Percentiles rank a stretch among this genome's conserved stretches.
phyloP scores from a whole-genome alignment of 2,113 vertebrate species.

The Hydrolagus affinis region DNA sequence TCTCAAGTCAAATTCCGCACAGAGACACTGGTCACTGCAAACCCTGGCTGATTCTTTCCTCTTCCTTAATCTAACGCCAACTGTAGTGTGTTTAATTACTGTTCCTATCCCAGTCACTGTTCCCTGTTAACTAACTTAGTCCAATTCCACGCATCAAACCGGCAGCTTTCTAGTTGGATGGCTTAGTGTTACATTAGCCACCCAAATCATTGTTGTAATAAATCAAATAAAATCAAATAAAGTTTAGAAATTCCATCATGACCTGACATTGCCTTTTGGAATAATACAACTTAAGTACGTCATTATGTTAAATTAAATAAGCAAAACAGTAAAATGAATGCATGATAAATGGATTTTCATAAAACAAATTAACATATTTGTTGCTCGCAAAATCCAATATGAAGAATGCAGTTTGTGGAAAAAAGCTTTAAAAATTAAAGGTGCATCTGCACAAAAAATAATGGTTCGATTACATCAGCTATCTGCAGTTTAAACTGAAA shows the following conservation, averaged over 20 bases:
- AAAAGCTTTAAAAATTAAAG: not conserved
- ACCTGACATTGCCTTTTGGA: not conserved
- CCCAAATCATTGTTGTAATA: not conserved
- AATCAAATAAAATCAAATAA: slow-evolving; percentile 26
- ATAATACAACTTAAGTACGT: too few species aligned
- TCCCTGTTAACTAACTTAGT: too few species aligned
- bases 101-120: too few species aligned
- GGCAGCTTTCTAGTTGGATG: too few species aligned
- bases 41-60: too few species aligned
- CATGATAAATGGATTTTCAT: not conserved
- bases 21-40: too few species aligned
- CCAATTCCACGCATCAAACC: too few species aligned
- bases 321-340: not conserved
- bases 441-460: too few species aligned
- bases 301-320: not conserved
- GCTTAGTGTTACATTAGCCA: not conserved
- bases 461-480: not conserved
- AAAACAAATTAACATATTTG: slow-evolving; percentile 2
- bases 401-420: not conserved
- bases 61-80: too few species aligned
- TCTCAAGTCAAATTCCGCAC: too few species aligned
- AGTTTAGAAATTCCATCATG: not conserved
- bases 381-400: not conserved
- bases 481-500: not conserved
- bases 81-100: too few species aligned